A percentile compares a stretch with the other conserved stretches of the same genome.
Evolutionary conservation across 2,888 invertebrate species (phyloP).

Genomic region (Megamerina dolium): DNA sequence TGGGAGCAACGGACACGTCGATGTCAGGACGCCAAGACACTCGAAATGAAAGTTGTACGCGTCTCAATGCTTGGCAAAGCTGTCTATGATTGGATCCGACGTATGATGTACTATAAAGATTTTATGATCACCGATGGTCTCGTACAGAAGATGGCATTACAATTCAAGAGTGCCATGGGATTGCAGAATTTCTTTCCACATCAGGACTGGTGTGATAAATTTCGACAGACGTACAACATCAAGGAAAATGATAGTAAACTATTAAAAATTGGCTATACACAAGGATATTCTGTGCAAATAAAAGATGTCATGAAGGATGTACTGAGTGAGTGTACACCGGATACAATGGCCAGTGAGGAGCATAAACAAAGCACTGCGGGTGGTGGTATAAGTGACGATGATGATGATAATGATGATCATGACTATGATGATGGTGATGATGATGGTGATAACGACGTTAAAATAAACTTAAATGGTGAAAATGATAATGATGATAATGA

Average conservation of each 20-base stretch:
- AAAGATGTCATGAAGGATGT: constrained; percentile 41
- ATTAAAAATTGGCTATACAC: constrained; percentile 36
- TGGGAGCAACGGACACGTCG: constrained; percentile 45
- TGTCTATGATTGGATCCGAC: constrained; percentile 45
- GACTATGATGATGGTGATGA: too few relatives aligned
- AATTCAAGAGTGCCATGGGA: constrained; percentile 42
- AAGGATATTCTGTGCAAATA: constrained; percentile 42
- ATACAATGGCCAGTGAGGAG: constrained; percentile 1
- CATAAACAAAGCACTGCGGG: too few relatives aligned
- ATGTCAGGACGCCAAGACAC: constrained; percentile 33
- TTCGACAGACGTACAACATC: constrained; percentile 37
- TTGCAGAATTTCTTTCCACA: constrained; percentile 41
- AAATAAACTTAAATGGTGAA: too few relatives aligned
- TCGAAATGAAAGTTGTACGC: constrained; percentile 39
- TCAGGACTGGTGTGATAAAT: constrained; percentile 44
- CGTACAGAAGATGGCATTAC: constrained; percentile 43
- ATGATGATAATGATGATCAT: constrained; percentile 23
- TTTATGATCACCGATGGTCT: constrained; percentile 41
- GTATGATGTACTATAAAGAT: constrained; percentile 47
- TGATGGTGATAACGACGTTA: constrained; percentile 17
- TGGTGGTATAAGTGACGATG: constrained; percentile 12
- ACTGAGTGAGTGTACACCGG: constrained; percentile 31
- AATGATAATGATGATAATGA: constrained; percentile 20
- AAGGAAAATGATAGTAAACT: constrained; percentile 36
- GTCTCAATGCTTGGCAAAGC: constrained; percentile 43